phyloP scores from a whole-genome alignment of 1,140 invertebrate genomes.

The Phthorimaea operculella region DNA sequence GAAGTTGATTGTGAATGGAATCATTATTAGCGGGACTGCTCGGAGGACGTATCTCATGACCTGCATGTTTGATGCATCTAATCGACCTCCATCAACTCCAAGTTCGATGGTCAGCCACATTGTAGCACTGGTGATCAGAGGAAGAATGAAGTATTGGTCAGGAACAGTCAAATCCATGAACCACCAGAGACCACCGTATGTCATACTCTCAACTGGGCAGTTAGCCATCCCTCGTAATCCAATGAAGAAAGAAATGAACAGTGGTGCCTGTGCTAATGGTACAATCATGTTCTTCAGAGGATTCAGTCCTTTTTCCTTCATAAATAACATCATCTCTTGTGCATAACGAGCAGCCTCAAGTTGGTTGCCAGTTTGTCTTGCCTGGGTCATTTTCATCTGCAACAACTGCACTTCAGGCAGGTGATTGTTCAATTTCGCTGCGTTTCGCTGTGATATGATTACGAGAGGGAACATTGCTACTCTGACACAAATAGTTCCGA shows the following conservation, averaged over 20 bases:
- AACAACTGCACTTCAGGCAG: constrained; percentile 83
- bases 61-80: constrained; percentile 73
- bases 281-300: constrained; percentile 85
- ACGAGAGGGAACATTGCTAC: constrained; percentile 85
- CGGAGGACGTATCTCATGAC: constrained; percentile 80
- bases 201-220: constrained; percentile 88
- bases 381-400: constrained; percentile 85
- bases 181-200: constrained; percentile 91
- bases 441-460: constrained; percentile 80
- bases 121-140: constrained; percentile 84
- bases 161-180: constrained; percentile 90
- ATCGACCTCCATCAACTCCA: constrained; percentile 79
- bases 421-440: constrained; percentile 81
- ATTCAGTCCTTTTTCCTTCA: constrained; percentile 84
- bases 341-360: constrained; percentile 78
- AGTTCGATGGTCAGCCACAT: constrained; percentile 85
- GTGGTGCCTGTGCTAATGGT: constrained; percentile 84
- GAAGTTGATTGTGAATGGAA: constrained; percentile 90
- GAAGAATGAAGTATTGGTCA: constrained; percentile 92
- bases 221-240: constrained; percentile 86
- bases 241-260: constrained; percentile 93
- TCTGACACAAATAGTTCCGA: constrained; percentile 82
- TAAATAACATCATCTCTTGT: constrained; percentile 80
- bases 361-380: constrained; percentile 82
- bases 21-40: constrained; percentile 81